Evolutionary conservation across 2,888 invertebrate species (phyloP).

Genomic region (Pseudococcus jackbeardsleyi): DNA sequence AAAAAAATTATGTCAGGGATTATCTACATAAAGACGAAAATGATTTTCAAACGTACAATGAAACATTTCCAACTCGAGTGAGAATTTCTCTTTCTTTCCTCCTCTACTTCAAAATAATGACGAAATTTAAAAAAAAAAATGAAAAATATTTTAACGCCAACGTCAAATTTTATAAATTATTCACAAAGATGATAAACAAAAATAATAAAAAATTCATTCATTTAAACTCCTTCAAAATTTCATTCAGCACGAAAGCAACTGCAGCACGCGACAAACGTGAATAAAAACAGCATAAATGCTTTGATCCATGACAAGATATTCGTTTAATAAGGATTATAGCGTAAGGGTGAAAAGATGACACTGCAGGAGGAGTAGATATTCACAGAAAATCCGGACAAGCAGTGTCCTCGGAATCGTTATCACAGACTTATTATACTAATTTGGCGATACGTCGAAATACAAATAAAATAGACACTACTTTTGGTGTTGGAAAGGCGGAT

Average conservation of each 20-base stretch:
- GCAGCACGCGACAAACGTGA: background rate
- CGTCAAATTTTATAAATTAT: background rate
- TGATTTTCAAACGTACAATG: too few relatives aligned
- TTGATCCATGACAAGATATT: background rate
- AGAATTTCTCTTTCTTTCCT: too few relatives aligned
- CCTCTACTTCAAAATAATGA: too few relatives aligned
- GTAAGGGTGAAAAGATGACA: background rate
- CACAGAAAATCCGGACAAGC: too few relatives aligned
- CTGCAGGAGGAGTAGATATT: background rate
- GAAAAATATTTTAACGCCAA: background rate
- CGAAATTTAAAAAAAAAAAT: too few relatives aligned
- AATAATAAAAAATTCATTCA: background rate
- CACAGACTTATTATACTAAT: too few relatives aligned
- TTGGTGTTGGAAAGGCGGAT: background rate
- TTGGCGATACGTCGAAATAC: background rate
- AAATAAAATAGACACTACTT: background rate
- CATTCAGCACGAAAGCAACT: background rate
- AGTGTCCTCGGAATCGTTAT: too few relatives aligned
- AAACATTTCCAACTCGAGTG: too few relatives aligned
- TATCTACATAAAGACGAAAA: too few relatives aligned
- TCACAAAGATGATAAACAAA: background rate
- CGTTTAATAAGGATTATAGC: background rate
- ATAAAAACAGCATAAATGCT: background rate
- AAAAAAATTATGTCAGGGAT: too few relatives aligned
- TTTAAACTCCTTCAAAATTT: background rate